Conservation (phyloP, 2,113 vertebrate genomes). For the Forbesichthys agassizii region DNA sequence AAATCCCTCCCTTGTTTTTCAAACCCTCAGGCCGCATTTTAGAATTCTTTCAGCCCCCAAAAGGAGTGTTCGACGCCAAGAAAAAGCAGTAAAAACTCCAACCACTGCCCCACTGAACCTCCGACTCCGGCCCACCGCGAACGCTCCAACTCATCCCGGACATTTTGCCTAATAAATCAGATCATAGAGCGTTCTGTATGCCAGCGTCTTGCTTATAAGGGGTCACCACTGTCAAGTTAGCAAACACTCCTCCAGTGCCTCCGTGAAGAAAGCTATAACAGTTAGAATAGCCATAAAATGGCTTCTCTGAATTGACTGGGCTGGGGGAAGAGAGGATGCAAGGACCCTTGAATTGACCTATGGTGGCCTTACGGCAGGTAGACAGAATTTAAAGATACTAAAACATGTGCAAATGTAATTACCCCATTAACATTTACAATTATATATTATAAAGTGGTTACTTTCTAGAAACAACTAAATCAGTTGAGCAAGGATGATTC, state of each 20-base stretch:
- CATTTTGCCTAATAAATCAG: constrained; percentile 50
- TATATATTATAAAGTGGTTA: constrained; percentile 6
- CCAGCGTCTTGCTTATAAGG: constrained; percentile 5
- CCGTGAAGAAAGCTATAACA: constrained; percentile 15
- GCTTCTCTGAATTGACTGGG: constrained; percentile 9
- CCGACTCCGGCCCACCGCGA: constrained; percentile 27
- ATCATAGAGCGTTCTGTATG: constrained; percentile 20
- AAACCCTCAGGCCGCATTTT: constrained; percentile 64
- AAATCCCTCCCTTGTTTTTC: constrained; percentile 60
- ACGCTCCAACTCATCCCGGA: constrained; percentile 37
- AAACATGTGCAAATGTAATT: constrained; percentile 19
- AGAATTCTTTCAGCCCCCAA: constrained; percentile 60
- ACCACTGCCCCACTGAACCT: constrained; percentile 22
- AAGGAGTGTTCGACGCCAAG: constrained; percentile 44
- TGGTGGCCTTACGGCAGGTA: constrained; percentile 25
- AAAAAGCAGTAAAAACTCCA: constrained; percentile 46
- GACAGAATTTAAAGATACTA: constrained; percentile 26
- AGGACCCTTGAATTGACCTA: constrained; percentile 38
- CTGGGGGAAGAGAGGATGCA: constrained; percentile 15
- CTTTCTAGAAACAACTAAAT: constrained; percentile 1
- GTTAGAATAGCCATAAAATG: constrained; percentile 30
- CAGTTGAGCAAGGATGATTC: constrained; percentile 1
- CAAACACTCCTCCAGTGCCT: constrained; percentile 33
- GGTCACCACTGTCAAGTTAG: constrained; percentile 28
- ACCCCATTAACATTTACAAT: constrained; percentile 35